Base-by-base conservation (phyloP, 1,140 invertebrate genomes). In the Matsumurasca onukii region DNA sequence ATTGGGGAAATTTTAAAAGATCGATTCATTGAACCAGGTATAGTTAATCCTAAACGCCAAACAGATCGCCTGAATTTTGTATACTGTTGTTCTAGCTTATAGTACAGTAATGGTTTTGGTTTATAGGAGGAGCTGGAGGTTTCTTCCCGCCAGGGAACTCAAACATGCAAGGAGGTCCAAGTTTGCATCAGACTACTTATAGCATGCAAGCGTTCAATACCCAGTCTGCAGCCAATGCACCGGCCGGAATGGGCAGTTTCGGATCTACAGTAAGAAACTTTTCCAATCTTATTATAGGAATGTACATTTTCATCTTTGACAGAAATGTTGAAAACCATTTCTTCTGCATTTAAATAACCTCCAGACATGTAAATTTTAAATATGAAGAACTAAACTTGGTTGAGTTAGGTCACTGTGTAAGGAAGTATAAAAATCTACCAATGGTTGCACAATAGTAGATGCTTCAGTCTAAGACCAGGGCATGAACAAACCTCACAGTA, bases 181-280 rank as follows among this genome's bases (percentile, higher is more conserved):
- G 76, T 74, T 81, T 80, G 72, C 84, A 77, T 75, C 80, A 80
- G 1, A 79, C 83, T 62, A 82, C 76, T 30, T 85, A 83, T 72
- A 84, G 82, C 63, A 73, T 86, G 31, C 85, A 86, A 72, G 85
- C 83, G 45, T 87, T 85, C 73, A 82, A 83, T 57, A 86, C 84
- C 31, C 82, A 86, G 75, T 84, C 84, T 67, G 76, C 84, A 66
- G 83, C 83, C 15, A 80, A 80, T 81, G 82, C 70, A 82, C 82
- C 74, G 80, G 85, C 30, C 78, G 85, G 73, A 79, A 81, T 34
- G 79, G 81, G 13, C 80, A 80, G 66, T 77, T 81, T 71, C 74
- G 81, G 66, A 22, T 77, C 73, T 64, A 67, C 69, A 20, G 39
- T 70, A 30, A 29, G 66, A 34, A 27, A 51, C 49, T 20, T 22